These are phyloP conservation scores for Schrankia costaestrigalis DNA, from an alignment of 2,888 invertebrate species.

Conservation along the genomic window DNA sequence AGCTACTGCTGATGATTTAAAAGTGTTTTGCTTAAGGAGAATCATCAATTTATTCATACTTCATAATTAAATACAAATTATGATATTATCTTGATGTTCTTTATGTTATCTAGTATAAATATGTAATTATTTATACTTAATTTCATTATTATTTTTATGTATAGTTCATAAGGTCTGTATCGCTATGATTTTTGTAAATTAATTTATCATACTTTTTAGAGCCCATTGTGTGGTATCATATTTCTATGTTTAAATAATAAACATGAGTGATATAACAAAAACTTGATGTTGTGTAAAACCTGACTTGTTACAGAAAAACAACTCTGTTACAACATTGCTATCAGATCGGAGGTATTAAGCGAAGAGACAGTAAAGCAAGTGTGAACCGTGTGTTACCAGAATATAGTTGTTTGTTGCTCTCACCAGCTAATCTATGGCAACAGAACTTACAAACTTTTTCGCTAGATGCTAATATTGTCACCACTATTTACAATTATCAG, in stretches of 20 bases:
- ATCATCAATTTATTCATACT: too few species aligned
- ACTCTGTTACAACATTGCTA: conserved; percentile 91
- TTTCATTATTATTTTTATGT: too few species aligned
- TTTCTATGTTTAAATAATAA: background rate
- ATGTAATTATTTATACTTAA: too few species aligned
- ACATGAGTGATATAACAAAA: background rate
- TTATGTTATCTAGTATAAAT: too few species aligned
- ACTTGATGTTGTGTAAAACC: background rate
- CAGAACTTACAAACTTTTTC: conserved; percentile 89
- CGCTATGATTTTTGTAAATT: too few species aligned
- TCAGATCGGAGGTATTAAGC: conserved; percentile 90
- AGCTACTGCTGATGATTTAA: too few species aligned
- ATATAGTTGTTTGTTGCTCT: conserved; percentile 94
- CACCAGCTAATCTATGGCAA: conserved; percentile 97
- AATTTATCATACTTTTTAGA: too few species aligned
- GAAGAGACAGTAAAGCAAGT: conserved; percentile 75
- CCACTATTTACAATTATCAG: conserved; percentile 91
- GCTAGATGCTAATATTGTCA: conserved; percentile 88
- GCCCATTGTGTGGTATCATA: conserved; percentile 1
- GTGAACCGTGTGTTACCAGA: conserved; percentile 89
- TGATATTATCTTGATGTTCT: too few species aligned
- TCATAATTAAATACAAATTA: too few species aligned
- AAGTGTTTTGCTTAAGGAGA: too few species aligned
- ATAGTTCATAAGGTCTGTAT: too few species aligned
- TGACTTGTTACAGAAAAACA: conserved; percentile 80